Evolutionary conservation across 2,113 vertebrate species (phyloP), one percentile per base, ranked within the genome.

Genomic region (Pardalotus punctatus): DNA sequence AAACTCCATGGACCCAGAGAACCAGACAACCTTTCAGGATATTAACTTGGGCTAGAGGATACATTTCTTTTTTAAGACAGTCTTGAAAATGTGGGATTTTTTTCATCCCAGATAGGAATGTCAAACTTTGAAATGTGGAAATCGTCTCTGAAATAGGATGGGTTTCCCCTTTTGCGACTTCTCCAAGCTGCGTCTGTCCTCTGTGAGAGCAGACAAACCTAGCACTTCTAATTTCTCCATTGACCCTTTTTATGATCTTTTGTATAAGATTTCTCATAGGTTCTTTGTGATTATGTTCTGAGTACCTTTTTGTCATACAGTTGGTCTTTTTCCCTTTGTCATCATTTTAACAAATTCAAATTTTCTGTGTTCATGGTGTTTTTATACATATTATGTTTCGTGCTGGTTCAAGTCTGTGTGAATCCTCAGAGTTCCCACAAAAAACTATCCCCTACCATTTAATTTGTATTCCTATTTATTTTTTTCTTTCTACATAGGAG

Each of bases 401-500:
- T 57, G 43, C 10, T 13, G 17, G 9, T 20, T 86, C 16, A 73
- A 50, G 28, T 16, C 10, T 72, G 3, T 47, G 6, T 69, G 48
- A 80, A 65, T 45, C 8, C 15, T 57, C 50, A 66, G 18, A 54
- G 77, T 66, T 86, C 45, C 27, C 4, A 14, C 20, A 38, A 92
- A 56, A 13, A 72, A 16, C 6, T 58, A 42, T 40, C 4, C 9
- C 31, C 29, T 73, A 47, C 20, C 10, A 56, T 57, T 84, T 61
- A 36, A 43, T 82, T 86, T 76, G 61, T 72, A 56, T 33, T 42
- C 33, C 4, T 71, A 24, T 6, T 25, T 40, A 12, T 69, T 67
- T 69, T 58, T 76, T 65, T 33, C 4, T 82, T 79, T 77, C 45
- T 54, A 51, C 29, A 29, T 65, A 99, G 99, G 98, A 64, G 98